phyloP scores from a whole-genome alignment of 2,797 vertebrate species.

The Gymnoscopelus microlampas region DNA sequence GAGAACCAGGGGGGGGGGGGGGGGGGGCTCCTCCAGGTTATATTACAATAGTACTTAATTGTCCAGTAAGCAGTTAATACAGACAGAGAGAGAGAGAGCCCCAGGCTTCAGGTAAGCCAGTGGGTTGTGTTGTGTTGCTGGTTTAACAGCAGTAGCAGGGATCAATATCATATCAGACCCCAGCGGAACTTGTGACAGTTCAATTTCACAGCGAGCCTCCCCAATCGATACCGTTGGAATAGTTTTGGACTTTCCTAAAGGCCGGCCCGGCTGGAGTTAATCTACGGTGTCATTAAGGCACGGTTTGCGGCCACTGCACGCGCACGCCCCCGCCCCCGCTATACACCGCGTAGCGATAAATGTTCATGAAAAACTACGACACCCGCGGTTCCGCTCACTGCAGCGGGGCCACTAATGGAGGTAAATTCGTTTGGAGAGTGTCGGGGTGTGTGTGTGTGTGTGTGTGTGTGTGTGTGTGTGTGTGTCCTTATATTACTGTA shows the following conservation, averaged over 20 bases:
- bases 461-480: no score
- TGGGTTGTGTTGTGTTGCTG: slow-evolving; percentile 37
- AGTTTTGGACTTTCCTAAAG: slow-evolving; percentile 76
- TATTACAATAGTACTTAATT: no score
- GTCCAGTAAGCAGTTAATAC: no score
- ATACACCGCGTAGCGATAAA: slow-evolving; percentile 74
- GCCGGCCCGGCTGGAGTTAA: slow-evolving; percentile 66
- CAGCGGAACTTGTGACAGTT: slow-evolving; percentile 85
- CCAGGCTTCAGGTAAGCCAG: no score
- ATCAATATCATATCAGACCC: slow-evolving; percentile 89
- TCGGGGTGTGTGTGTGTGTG: no score
- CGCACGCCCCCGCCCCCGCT: no score
- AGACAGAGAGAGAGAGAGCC: neutral
- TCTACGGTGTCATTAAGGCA: slow-evolving; percentile 72
- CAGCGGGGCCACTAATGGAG: slow-evolving; percentile 64
- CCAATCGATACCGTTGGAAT: slow-evolving; percentile 84
- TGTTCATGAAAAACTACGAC: slow-evolving; percentile 68
- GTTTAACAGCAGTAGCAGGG: slow-evolving; percentile 63
- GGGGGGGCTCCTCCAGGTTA: no score
- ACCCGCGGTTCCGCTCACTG: slow-evolving; percentile 51
- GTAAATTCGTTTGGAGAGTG: slow-evolving; percentile 58
- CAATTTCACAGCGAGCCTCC: slow-evolving; percentile 83
- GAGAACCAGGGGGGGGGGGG: no score
- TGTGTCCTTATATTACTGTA: no score
- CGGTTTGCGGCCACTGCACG: slow-evolving; percentile 15